Evolutionary conservation across 2,797 vertebrate genomes (phyloP).

Genomic region (Streptopelia turtur): DNA sequence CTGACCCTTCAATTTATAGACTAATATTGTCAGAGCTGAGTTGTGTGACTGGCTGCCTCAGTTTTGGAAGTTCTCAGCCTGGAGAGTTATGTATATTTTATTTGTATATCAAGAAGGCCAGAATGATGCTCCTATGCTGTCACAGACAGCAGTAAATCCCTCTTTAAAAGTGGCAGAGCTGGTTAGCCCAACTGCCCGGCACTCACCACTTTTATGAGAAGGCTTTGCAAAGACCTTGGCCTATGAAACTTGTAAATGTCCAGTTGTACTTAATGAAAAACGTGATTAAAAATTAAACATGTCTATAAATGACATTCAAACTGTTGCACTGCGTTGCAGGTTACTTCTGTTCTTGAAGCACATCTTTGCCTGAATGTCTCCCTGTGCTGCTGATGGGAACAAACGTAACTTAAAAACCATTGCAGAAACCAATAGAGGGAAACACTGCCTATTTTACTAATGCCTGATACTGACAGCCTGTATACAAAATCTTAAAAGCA

Average conservation of each 20-base stretch:
- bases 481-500: constrained; percentile 71
- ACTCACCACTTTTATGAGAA: background rate
- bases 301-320: background rate
- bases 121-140: background rate
- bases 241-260: background rate
- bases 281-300: background rate
- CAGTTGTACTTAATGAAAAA: background rate
- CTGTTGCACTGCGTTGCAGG: background rate
- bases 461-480: constrained; percentile 67
- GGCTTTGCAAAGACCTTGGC: background rate
- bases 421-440: constrained; percentile 65
- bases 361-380: background rate
- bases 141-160: background rate
- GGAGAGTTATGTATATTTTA: background rate
- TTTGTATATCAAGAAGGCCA: background rate
- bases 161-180: background rate
- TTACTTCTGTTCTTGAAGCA: background rate
- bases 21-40: background rate
- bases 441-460: constrained; percentile 70
- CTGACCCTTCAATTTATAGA: background rate
- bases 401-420: constrained; percentile 56
- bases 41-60: background rate
- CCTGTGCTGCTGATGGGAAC: background rate
- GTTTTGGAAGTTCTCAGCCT: background rate
- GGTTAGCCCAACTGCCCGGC: background rate